phyloP scores from a whole-genome alignment of 2,113 vertebrate genomes.

The Tragelaphus strepsiceros region DNA sequence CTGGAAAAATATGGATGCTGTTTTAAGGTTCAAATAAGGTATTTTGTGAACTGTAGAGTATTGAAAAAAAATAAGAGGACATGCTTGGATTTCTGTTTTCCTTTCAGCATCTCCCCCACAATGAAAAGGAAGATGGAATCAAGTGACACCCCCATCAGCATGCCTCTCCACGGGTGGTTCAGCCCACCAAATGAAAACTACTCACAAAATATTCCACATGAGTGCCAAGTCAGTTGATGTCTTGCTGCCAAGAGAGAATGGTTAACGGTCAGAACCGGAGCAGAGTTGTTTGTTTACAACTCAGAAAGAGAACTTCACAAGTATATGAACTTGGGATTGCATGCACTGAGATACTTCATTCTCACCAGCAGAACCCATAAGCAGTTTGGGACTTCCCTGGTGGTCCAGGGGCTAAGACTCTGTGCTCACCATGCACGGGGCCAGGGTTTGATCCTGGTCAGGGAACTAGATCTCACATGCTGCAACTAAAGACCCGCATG shows the following conservation, averaged over 20 bases:
- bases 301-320: neutral
- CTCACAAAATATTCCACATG: neutral
- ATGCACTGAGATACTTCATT: neutral
- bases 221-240: neutral
- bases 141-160: neutral
- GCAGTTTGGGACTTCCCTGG: neutral
- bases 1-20: neutral
- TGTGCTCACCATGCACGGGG: accelerated
- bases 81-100: neutral
- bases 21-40: neutral
- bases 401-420: neutral
- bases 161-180: neutral
- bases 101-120: neutral
- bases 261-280: neutral
- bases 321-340: neutral
- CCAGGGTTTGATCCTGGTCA: neutral
- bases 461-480: neutral
- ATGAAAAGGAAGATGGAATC: neutral
- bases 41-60: neutral
- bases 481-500: neutral
- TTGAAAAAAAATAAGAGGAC: neutral
- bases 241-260: neutral
- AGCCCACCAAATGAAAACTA: neutral
- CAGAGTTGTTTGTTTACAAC: neutral
- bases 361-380: neutral